Evolutionary conservation across 2,888 invertebrate species (phyloP).

Genomic region (Caenorhabditis sinica): DNA sequence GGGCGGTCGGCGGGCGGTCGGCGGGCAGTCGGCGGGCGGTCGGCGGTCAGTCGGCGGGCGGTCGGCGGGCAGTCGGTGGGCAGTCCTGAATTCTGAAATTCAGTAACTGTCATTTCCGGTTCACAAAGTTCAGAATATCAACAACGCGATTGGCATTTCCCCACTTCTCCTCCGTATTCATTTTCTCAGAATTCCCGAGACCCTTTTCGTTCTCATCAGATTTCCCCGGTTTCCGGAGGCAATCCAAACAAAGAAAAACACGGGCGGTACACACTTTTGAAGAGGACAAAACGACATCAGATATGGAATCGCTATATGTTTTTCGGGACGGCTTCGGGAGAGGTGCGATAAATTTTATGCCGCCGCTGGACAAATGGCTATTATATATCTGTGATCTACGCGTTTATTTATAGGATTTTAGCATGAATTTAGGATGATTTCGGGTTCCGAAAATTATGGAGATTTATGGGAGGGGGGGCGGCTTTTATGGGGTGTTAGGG

Average conservation of each 20-base stretch:
- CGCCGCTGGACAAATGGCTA: too few relatives aligned
- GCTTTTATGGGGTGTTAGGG: neutral
- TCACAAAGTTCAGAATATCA: neutral
- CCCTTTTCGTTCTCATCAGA: neutral
- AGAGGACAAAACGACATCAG: neutral
- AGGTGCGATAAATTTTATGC: slow-evolving; percentile 1
- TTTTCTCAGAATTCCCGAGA: neutral
- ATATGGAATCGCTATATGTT: neutral
- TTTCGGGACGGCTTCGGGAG: too few relatives aligned
- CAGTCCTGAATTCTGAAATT: too few relatives aligned
- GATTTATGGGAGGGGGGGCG: neutral
- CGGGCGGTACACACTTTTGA: neutral
- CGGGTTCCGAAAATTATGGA: neutral
- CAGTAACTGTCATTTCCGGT: neutral
- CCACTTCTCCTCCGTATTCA: neutral
- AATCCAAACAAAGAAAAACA: slow-evolving; percentile 10
- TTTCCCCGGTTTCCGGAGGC: neutral
- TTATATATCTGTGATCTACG: neutral
- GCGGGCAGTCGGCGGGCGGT: too few relatives aligned
- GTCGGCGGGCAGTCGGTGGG: too few relatives aligned
- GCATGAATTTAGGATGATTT: neutral
- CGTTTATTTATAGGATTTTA: too few relatives aligned
- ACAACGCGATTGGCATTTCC: neutral
- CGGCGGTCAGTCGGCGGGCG: too few relatives aligned
- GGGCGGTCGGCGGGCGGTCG: too few relatives aligned